Evolutionary conservation across 2,797 vertebrate species (phyloP).

Genomic region (Mycteria americana): DNA sequence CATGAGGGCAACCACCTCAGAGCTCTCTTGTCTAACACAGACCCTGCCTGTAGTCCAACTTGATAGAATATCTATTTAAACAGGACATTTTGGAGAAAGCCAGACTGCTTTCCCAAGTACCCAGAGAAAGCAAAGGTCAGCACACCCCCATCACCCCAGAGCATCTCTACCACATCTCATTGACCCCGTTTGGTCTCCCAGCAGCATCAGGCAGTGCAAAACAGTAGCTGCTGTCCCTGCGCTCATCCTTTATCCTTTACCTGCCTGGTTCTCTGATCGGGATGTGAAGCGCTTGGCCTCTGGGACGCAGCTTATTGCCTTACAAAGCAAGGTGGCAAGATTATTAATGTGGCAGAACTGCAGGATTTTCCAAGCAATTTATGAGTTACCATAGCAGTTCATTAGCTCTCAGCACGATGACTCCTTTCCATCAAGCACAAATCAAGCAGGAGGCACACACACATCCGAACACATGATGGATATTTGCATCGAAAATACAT

Average conservation of each 20-base stretch:
- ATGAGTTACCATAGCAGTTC: constrained; percentile 48
- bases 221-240: background rate
- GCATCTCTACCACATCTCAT: background rate
- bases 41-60: background rate
- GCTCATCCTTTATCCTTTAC: background rate
- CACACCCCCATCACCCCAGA: background rate
- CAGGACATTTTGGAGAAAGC: background rate
- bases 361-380: constrained; percentile 42
- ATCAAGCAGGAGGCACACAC: background rate
- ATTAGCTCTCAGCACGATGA: constrained; percentile 18
- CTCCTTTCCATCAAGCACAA: background rate
- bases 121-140: background rate
- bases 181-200: background rate
- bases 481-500: constrained; percentile 8
- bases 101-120: background rate
- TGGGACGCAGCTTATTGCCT: constrained; percentile 29
- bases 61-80: background rate
- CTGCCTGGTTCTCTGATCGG: background rate
- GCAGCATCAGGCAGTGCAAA: background rate
- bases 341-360: constrained; percentile 52
- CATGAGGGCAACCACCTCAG: background rate
- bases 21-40: background rate
- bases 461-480: background rate
- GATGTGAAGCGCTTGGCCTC: background rate
- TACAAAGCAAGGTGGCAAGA: constrained; percentile 40